These are phyloP conservation scores for Pseudococcus jackbeardsleyi DNA, from an alignment of 2,888 invertebrate genomes.

Conservation along the genomic window DNA sequence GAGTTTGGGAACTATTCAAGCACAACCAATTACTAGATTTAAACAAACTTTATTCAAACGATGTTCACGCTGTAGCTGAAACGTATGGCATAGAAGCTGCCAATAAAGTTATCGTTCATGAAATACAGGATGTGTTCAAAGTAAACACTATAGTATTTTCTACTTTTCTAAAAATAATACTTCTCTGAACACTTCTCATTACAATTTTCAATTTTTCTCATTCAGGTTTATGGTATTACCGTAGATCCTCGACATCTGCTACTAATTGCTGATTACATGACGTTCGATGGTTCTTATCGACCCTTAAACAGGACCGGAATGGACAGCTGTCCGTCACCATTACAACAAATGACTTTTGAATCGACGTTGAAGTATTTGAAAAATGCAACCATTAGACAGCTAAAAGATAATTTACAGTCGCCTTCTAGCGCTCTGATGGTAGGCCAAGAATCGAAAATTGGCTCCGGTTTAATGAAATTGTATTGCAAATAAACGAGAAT, in stretches of 20 bases:
- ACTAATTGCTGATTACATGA: slow-evolving; percentile 98
- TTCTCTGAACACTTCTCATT: neutral
- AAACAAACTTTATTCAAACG: slow-evolving; percentile 90
- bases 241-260: slow-evolving; percentile 95
- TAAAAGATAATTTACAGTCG: slow-evolving; percentile 81
- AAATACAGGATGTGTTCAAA: slow-evolving; percentile 95
- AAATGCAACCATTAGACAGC: slow-evolving; percentile 78
- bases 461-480: slow-evolving; percentile 77
- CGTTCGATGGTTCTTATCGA: slow-evolving; percentile 89
- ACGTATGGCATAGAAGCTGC: slow-evolving; percentile 98
- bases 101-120: slow-evolving; percentile 88
- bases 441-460: slow-evolving; percentile 84
- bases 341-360: slow-evolving; percentile 99
- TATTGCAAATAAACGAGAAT: slow-evolving; percentile 37
- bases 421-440: slow-evolving; percentile 90
- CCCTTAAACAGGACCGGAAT: slow-evolving; percentile 93
- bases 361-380: slow-evolving; percentile 89
- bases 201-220: slow-evolving; percentile 38
- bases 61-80: slow-evolving; percentile 89
- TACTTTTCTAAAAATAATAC: neutral
- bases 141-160: slow-evolving; percentile 63
- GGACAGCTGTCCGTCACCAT: slow-evolving; percentile 89
- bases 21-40: slow-evolving; percentile 84
- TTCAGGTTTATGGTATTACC: slow-evolving; percentile 89
- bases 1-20: slow-evolving; percentile 87